Base-by-base conservation (phyloP, 2,113 vertebrate species). In the Willisornis vidua region DNA sequence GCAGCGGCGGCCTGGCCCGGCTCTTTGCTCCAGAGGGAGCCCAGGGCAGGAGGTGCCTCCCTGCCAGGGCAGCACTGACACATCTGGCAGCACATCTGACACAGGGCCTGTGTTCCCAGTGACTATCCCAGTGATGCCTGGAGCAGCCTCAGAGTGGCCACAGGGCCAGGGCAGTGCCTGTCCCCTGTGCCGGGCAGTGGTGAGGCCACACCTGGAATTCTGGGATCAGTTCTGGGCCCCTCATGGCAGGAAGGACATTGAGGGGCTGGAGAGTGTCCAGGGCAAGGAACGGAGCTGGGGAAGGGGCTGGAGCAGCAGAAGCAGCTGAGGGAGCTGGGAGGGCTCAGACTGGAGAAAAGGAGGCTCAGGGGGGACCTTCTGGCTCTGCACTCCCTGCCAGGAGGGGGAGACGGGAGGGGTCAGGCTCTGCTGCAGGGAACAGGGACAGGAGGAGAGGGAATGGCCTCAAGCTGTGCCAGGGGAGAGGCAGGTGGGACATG, bases 171-270 rank as follows among this genome's bases (percentile, higher is more conserved):
- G 58, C 58, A 61, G 15, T 37, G n/a, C 19, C 3, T 33, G 19
- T 67, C 1, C 19, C 12, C 26, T 51, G 22, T 28, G 1, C 22
- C 28, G 68, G 62, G 6, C 6, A 5, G 26, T 46, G 54, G 10
- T n/a, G 62, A 1, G 46, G n/a, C 37, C 62, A 22, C 78, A 14
- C 6, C 5, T 54, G 41, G 8, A n/a, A 8, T 45, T 49, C 4
- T 2, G 4, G 13, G 16, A 29, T 31, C n/a, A 6, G 0, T 0
- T 55, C 31, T 55, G 9, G 19, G 10, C 1, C 1, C 4, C 24
- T 54, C 13, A 3, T 1, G 57, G 6, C 18, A 7, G 3, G 19
- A 3, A 3, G 15, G 35, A 37, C 4, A 2, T 6, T 17, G 13
- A 23, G 33, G 37, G 3, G 46, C 9, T 62, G n/a, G 41, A 41